phyloP scores from a whole-genome alignment of 92 coral and sea anemone species.

The Umimayanthus kanabou region DNA sequence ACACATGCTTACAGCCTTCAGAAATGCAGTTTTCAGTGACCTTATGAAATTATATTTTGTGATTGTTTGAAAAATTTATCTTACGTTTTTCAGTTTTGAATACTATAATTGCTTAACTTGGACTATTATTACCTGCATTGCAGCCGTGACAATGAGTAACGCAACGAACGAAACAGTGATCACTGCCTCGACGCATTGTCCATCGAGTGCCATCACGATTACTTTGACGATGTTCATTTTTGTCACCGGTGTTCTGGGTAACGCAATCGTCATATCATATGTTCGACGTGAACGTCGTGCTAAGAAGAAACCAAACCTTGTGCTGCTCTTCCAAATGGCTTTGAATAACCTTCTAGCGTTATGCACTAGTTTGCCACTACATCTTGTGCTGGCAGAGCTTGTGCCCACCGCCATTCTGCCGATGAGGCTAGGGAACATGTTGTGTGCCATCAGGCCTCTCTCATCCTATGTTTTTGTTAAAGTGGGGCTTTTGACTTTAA shows the following conservation, averaged over 20 bases:
- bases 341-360: slow-evolving; percentile 35
- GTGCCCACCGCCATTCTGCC: neutral
- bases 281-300: slow-evolving; percentile 31
- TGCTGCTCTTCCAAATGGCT: slow-evolving; percentile 34
- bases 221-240: neutral
- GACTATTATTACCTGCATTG: neutral
- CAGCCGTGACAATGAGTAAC: slow-evolving; percentile 30
- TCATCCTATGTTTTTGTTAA: slow-evolving; percentile 29
- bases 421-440: neutral
- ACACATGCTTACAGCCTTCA: neutral
- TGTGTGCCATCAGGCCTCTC: slow-evolving; percentile 17
- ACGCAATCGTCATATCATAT: slow-evolving; percentile 10
- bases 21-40: neutral
- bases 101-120: neutral
- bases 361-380: slow-evolving; percentile 21
- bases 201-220: slow-evolving; percentile 18
- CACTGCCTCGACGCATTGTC: slow-evolving; percentile 7
- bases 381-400: neutral
- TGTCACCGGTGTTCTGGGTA: slow-evolving; percentile 9
- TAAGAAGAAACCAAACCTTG: slow-evolving; percentile 24
- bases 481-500: slow-evolving; percentile 30
- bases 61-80: neutral
- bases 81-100: neutral
- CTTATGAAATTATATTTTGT: neutral
- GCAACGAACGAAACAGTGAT: neutral